Evolutionary conservation across 1,140 invertebrate genomes (phyloP), one percentile per base, ranked within the genome.

Genomic region (Eurosta solidaginis): DNA sequence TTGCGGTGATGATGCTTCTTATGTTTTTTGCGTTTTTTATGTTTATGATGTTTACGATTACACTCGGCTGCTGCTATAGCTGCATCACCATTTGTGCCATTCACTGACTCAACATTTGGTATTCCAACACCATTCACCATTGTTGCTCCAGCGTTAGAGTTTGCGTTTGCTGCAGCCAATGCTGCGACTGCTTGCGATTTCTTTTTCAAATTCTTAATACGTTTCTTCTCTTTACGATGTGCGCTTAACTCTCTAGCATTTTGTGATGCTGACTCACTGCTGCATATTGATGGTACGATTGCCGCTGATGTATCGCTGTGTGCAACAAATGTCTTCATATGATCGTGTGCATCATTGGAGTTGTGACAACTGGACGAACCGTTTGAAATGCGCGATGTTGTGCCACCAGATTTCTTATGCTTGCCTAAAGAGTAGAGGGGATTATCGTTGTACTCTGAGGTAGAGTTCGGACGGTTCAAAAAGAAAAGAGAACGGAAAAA

Each of bases 11-110:
- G 93, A 82, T 94, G 92, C 81, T 94, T 94, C 81, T 92, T 92
- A 83, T 95, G 94, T 88, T 94, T 94, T 79, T 92, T 91, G 83
- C 93, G 94, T 82, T 93, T 93, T 81, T 93, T 92, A 81, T 93
- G 92, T 84, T 90, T 90, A 47, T 91, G 89, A 80, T 94, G 93
- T 80, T 93, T 94, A 52, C 93, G 93, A 79, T 91, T 91, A 78
- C 93, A 91, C 77, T 93, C 93, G 36, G 52, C 52, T 3, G 33
- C 33, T 78, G 93, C 93, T 44, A 40, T 49, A 7, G 74, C 22
- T 29, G 73, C 63, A 40, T 79, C 25, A 33, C 45, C 36, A n/a
- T 10, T 49, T 50, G 29, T 74, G 59, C 77, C 45, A 74, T 78
- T 78, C 22, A 40, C 17, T 3, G 36, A 22, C 47, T 29, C 29